phyloP scores from a whole-genome alignment of 2,797 vertebrate genomes.

The Clamator glandarius region DNA sequence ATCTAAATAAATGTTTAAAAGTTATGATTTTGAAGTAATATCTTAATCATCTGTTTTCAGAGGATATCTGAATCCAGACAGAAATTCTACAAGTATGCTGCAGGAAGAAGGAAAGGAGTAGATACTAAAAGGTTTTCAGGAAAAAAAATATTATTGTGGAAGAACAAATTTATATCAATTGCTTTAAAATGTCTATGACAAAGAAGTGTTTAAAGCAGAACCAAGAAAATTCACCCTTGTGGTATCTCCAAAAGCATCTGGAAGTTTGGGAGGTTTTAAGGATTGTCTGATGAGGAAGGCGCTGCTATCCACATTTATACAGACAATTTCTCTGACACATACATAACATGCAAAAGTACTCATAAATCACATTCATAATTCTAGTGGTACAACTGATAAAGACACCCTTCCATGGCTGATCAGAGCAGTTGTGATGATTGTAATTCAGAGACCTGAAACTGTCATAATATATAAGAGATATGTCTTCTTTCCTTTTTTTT shows the following conservation, averaged over 20 bases:
- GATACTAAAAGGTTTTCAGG: background rate
- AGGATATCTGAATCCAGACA: background rate
- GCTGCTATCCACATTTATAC: background rate
- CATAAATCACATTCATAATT: background rate
- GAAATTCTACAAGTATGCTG: background rate
- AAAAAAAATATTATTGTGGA: background rate
- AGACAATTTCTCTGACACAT: background rate
- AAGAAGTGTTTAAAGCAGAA: background rate
- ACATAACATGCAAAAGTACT: background rate
- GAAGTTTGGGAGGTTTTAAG: background rate
- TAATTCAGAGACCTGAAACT: slow-evolving; percentile 22
- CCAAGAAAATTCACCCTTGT: background rate
- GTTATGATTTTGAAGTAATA: background rate
- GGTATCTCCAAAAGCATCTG: background rate
- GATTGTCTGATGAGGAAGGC: background rate
- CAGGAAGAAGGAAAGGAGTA: background rate
- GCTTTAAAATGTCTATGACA: background rate
- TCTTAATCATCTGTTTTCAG: background rate
- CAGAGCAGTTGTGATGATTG: background rate
- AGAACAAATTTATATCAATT: background rate
- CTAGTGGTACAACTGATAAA: background rate
- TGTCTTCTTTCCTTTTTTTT: background rate
- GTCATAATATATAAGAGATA: background rate
- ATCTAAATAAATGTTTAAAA: background rate
- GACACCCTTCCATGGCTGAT: background rate